Percentiles rank a stretch among this genome's conserved stretches.
Evolutionary conservation across 1,140 invertebrate genomes (phyloP).

Genomic region (Brachionus calyciflorus): DNA sequence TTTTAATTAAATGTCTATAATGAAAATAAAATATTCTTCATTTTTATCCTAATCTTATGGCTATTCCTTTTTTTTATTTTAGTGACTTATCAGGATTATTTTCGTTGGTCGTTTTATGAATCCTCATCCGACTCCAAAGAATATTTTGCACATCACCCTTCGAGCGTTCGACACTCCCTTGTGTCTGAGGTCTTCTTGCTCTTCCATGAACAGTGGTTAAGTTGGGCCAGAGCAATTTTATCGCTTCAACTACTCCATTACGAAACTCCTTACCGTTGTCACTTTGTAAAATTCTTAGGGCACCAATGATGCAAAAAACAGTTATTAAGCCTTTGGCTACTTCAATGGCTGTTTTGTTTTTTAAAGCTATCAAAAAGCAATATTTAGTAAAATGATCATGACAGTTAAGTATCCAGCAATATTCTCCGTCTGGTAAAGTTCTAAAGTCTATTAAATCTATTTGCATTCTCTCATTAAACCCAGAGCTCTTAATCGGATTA

Average conservation of each 20-base stretch:
- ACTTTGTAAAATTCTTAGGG: conserved; percentile 30
- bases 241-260: neutral
- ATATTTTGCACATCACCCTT: neutral
- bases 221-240: neutral
- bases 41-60: too few relatives aligned
- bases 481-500: conserved; percentile 18
- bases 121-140: neutral
- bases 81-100: too few relatives aligned
- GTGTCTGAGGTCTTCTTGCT: neutral
- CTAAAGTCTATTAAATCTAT: conserved; percentile 49
- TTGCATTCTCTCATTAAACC: conserved; percentile 47
- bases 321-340: neutral
- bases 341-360: conserved; percentile 35
- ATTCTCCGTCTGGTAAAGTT: conserved; percentile 16
- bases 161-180: neutral
- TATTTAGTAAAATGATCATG: conserved; percentile 32
- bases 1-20: too few relatives aligned
- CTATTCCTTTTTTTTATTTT: too few relatives aligned
- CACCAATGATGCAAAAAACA: conserved; percentile 28
- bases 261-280: neutral
- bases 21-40: too few relatives aligned
- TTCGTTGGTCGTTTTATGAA: neutral
- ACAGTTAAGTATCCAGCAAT: neutral
- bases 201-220: neutral
- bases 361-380: neutral